Conservation (phyloP, 2,797 vertebrate genomes). For the Pampus argenteus region DNA sequence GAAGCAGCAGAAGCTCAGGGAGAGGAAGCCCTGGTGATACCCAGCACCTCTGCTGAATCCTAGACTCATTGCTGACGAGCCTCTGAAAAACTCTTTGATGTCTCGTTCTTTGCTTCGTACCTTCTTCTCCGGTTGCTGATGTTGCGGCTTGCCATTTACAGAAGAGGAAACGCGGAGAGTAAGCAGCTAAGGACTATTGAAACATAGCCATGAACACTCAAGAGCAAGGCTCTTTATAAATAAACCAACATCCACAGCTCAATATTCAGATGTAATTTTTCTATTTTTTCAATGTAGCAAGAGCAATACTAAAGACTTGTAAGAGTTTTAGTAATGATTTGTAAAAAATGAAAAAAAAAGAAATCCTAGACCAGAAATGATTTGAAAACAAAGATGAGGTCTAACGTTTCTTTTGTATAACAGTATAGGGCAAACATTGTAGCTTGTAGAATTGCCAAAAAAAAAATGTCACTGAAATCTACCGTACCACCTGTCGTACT, state of each 20-base stretch:
- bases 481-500: slow-evolving; percentile 69
- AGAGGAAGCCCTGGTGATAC: slow-evolving; percentile 58
- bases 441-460: slow-evolving; percentile 78
- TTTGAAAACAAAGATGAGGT: slow-evolving; percentile 34
- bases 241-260: slow-evolving; percentile 68
- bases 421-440: slow-evolving; percentile 72
- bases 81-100: slow-evolving; percentile 62
- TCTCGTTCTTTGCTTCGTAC: slow-evolving; percentile 61
- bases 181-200: slow-evolving; percentile 74
- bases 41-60: slow-evolving; percentile 65
- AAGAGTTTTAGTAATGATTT: slow-evolving; percentile 75
- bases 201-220: slow-evolving; percentile 77
- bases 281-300: slow-evolving; percentile 83
- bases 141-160: slow-evolving; percentile 42
- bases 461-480: slow-evolving; percentile 68
- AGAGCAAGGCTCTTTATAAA: slow-evolving; percentile 71
- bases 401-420: slow-evolving; percentile 67
- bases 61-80: slow-evolving; percentile 59
- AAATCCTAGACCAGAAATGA: slow-evolving; percentile 17
- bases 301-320: slow-evolving; percentile 81
- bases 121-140: slow-evolving; percentile 53
- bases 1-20: slow-evolving; percentile 62
- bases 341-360: slow-evolving; percentile 37
- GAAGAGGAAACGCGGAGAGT: slow-evolving; percentile 33
- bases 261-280: slow-evolving; percentile 76